phyloP scores from a whole-genome alignment of 2,113 vertebrate genomes.

The Orthonyx spaldingii region DNA sequence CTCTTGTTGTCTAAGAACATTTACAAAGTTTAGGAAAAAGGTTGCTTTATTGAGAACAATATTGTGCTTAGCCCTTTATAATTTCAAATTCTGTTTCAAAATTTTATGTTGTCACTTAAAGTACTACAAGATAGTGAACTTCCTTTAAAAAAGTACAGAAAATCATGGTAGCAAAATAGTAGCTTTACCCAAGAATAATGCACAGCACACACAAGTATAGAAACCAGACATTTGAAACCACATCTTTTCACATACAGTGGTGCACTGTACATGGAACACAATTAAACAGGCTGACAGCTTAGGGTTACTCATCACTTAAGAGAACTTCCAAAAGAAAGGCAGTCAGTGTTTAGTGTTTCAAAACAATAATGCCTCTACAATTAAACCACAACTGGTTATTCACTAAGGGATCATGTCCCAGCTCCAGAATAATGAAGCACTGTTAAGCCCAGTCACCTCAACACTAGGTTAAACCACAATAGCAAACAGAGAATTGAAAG shows the following conservation, averaged over 20 bases:
- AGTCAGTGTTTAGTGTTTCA: neutral
- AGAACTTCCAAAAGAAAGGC: constrained; percentile 22
- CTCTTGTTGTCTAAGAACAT: neutral
- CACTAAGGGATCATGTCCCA: neutral
- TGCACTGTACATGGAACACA: neutral
- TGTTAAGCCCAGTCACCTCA: neutral
- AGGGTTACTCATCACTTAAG: neutral
- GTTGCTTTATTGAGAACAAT: constrained; percentile 33
- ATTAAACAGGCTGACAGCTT: neutral
- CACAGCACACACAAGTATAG: neutral
- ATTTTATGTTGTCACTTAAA: neutral
- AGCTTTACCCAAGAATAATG: neutral
- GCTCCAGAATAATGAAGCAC: neutral
- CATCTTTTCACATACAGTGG: neutral
- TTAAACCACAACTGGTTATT: neutral
- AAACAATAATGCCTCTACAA: neutral
- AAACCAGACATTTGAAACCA: neutral
- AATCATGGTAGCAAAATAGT: constrained; percentile 22
- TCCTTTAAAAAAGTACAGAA: constrained; percentile 10
- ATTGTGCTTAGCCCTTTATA: neutral
- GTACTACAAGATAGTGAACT: neutral
- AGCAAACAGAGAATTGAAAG: neutral
- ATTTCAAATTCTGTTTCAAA: neutral
- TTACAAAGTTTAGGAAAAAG: neutral
- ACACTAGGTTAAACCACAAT: neutral